Conservation (phyloP, 2,113 vertebrate species). For the Ictidomys tridecemlineatus region DNA sequence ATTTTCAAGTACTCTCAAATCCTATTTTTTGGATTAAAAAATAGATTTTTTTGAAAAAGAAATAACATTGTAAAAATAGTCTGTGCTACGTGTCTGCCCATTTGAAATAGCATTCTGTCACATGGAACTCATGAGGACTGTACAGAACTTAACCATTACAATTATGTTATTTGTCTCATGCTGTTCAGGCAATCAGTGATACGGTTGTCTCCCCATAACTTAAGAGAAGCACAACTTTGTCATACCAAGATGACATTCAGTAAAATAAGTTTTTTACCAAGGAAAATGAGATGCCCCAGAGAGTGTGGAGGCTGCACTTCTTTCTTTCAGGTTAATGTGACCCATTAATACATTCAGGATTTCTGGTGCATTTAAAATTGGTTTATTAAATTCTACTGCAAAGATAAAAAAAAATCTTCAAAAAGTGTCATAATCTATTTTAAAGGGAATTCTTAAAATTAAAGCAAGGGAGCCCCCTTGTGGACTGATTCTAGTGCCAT, state of each 20-base stretch:
- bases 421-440: not conserved
- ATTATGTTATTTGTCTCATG: not conserved
- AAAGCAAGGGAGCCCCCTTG: slow-evolving; percentile 87
- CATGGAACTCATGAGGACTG: not conserved
- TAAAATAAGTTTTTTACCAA: slow-evolving; percentile 52
- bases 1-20: slow-evolving; percentile 10
- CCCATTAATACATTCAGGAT: slow-evolving; percentile 79
- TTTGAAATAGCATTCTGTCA: slow-evolving; percentile 27
- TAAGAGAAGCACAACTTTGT: slow-evolving; percentile 45
- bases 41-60: not conserved
- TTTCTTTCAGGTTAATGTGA: slow-evolving; percentile 79
- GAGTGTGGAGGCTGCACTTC: slow-evolving; percentile 54
- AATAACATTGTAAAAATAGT: slow-evolving; percentile 31
- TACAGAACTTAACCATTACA: not conserved
- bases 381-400: slow-evolving; percentile 77
- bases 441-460: slow-evolving; percentile 76
- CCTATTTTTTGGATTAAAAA: not conserved
- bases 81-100: not conserved
- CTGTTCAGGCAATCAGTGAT: not conserved
- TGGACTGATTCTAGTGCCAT: slow-evolving; percentile 69
- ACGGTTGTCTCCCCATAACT: not conserved
- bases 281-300: slow-evolving; percentile 67
- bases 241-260: slow-evolving; percentile 63
- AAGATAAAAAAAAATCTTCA: slow-evolving; percentile 52
- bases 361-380: slow-evolving; percentile 76